Evolutionary conservation across 2,113 vertebrate genomes (phyloP).

Genomic region (Rana temporaria): DNA sequence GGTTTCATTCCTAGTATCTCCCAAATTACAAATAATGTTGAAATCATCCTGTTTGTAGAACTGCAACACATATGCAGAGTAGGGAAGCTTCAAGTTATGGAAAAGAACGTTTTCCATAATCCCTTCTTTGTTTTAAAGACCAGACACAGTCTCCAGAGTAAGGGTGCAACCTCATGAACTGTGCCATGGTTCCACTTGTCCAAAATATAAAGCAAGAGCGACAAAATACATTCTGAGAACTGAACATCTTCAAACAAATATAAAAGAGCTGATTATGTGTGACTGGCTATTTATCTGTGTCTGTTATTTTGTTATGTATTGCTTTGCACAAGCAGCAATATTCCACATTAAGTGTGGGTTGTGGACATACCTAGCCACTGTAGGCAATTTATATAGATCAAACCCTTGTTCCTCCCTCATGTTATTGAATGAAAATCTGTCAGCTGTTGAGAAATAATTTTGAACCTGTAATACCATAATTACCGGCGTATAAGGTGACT

Average conservation of each 20-base stretch:
- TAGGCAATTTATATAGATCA: too few species aligned
- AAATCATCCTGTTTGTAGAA: neutral
- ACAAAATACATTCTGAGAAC: neutral
- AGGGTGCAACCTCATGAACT: conserved; percentile 42
- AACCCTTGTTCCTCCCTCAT: too few species aligned
- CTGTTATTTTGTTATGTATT: neutral
- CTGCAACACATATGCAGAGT: neutral
- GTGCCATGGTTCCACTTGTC: conserved; percentile 24
- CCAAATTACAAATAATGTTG: conserved; percentile 17
- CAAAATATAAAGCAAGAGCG: neutral
- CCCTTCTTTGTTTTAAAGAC: conserved; percentile 28
- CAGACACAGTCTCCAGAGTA: conserved; percentile 37
- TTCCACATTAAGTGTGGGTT: too few species aligned
- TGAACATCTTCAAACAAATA: neutral
- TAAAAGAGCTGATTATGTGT: neutral
- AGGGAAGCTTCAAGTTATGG: neutral
- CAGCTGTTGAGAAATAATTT: too few species aligned
- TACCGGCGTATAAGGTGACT: too few species aligned
- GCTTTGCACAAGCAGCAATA: neutral
- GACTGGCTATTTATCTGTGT: neutral
- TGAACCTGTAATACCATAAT: too few species aligned
- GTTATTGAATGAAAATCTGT: too few species aligned
- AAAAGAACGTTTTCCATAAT: conserved; percentile 18
- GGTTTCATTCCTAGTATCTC: conserved; percentile 1
- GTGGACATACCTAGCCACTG: too few species aligned